phyloP scores from a whole-genome alignment of 1,140 invertebrate genomes.

The Drosophila dunni region DNA sequence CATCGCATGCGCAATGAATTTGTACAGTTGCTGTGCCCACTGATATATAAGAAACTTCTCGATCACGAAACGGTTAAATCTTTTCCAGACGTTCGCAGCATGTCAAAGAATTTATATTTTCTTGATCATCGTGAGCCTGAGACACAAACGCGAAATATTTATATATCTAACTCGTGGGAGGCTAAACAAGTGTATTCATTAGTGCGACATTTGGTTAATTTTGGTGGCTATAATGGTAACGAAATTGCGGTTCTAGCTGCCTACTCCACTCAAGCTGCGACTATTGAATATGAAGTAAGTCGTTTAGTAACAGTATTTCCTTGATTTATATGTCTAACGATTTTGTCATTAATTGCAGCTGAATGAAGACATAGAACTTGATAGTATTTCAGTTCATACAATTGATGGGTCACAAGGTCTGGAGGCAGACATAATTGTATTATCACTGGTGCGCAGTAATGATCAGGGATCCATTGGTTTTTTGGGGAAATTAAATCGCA shows the following conservation, averaged over 20 bases:
- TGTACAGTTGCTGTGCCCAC: conserved; percentile 86
- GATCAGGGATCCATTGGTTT: conserved; percentile 89
- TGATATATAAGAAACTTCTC: conserved; percentile 86
- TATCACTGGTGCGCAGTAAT: conserved; percentile 92
- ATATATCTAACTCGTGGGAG: conserved; percentile 16
- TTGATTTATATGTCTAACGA: not conserved
- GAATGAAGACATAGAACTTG: conserved; percentile 84
- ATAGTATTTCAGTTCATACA: conserved; percentile 65
- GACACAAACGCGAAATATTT: not conserved
- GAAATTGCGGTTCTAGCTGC: conserved; percentile 88
- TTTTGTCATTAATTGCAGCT: too few species aligned
- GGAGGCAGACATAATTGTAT: conserved; percentile 92
- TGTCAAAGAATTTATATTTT: conserved; percentile 87
- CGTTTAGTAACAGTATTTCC: not conserved
- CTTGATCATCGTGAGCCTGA: conserved; percentile 20
- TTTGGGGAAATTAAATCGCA: conserved; percentile 89
- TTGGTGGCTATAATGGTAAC: conserved; percentile 2
- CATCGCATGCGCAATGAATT: conserved; percentile 89
- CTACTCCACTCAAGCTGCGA: conserved; percentile 86
- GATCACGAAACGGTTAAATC: conserved; percentile 86
- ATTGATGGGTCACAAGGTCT: conserved; percentile 94
- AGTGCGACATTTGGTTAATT: conserved; percentile 9
- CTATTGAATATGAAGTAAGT: conserved; percentile 33
- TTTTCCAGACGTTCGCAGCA: conserved; percentile 86
- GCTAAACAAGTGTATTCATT: conserved; percentile 6